Evolutionary conservation across 2,113 vertebrate species (phyloP).

Genomic region (Sceloporus undulatus): DNA sequence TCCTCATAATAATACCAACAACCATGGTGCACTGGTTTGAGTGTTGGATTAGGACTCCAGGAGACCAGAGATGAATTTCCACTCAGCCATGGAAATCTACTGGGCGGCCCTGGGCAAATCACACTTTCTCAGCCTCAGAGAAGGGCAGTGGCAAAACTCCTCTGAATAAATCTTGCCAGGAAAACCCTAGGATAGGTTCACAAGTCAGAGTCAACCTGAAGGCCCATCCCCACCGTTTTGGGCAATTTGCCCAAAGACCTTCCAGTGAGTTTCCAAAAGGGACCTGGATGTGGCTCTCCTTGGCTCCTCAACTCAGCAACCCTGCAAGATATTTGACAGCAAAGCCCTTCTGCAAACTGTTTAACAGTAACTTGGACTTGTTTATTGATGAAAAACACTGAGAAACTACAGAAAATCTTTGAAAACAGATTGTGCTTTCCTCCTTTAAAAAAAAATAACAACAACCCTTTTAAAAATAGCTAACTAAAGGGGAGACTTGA

Average conservation of each 20-base stretch:
- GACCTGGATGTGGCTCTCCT: neutral
- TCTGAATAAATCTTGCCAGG: too few relatives aligned
- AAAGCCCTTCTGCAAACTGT: neutral
- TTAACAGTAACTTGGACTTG: conserved; percentile 29
- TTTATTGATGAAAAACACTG: conserved; percentile 22
- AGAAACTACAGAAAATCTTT: conserved; percentile 24
- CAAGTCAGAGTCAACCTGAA: too few relatives aligned
- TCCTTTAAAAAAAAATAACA: neutral
- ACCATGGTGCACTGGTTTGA: too few relatives aligned
- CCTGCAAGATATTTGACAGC: neutral
- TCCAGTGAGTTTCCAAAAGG: neutral
- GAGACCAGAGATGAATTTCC: too few relatives aligned
- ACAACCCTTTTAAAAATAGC: conserved; percentile 21
- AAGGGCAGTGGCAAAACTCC: too few relatives aligned
- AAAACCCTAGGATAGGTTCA: too few relatives aligned
- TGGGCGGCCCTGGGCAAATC: too few relatives aligned
- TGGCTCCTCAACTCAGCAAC: neutral
- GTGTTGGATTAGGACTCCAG: too few relatives aligned
- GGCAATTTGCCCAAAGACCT: neutral
- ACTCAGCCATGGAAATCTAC: too few relatives aligned
- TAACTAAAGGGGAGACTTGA: conserved; percentile 33
- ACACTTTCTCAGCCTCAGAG: too few relatives aligned
- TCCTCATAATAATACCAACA: neutral
- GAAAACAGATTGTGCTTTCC: neutral
- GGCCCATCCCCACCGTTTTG: too few relatives aligned